These are phyloP conservation scores for Drosophila neocordata DNA, from an alignment of 1,140 invertebrate species.

Conservation along the genomic window DNA sequence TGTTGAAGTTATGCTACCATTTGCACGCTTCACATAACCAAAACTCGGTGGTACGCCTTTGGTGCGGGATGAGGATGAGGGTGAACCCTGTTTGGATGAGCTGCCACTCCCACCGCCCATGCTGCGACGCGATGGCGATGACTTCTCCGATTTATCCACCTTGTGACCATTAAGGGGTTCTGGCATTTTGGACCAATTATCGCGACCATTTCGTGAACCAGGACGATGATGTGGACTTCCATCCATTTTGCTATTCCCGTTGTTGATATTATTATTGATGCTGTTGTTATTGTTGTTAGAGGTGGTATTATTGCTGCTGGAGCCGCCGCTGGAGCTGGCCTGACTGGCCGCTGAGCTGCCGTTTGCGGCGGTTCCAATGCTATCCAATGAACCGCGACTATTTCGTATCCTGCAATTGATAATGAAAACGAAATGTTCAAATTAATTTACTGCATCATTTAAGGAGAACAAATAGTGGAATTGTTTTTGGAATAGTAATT, in stretches of 20 bases:
- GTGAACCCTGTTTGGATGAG: constrained; percentile 83
- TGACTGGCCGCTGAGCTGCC: constrained; percentile 73
- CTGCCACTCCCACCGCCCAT: constrained; percentile 78
- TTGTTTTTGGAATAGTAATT: too few relatives aligned
- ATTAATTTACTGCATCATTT: neutral
- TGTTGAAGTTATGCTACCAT: constrained; percentile 84
- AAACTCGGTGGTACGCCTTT: constrained; percentile 90
- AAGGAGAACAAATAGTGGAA: too few relatives aligned
- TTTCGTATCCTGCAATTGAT: constrained; percentile 71
- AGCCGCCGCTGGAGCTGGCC: constrained; percentile 77
- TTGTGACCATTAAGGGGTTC: constrained; percentile 80
- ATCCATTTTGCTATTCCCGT: constrained; percentile 60
- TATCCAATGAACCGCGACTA: constrained; percentile 81
- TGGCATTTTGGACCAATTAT: constrained; percentile 82
- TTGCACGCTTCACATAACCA: constrained; percentile 91
- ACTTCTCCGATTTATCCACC: constrained; percentile 71
- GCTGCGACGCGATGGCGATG: constrained; percentile 75
- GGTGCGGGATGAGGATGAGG: constrained; percentile 84
- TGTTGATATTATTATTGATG: constrained; percentile 59
- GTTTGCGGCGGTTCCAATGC: constrained; percentile 77
- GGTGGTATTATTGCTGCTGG: constrained; percentile 49
- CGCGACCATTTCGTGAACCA: constrained; percentile 75
- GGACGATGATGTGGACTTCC: constrained; percentile 74
- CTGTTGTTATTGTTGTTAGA: constrained; percentile 52
- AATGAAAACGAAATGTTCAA: neutral